Base-by-base conservation (phyloP, 2,113 vertebrate species). In the Rhadina sibilatrix region DNA sequence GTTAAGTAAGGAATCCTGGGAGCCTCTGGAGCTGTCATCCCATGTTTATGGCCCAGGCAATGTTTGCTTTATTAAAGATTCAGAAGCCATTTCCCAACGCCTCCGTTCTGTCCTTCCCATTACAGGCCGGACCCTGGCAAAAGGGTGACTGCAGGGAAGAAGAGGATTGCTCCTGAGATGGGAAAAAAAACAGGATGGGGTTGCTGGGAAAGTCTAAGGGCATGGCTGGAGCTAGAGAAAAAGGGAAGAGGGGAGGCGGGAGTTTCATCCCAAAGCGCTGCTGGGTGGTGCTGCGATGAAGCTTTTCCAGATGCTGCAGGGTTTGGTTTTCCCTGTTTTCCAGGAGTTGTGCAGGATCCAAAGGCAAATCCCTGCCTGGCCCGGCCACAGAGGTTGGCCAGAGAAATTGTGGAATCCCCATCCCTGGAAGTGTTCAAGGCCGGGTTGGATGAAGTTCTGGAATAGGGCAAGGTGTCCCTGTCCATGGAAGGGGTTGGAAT, bases 31-130 rank as follows among this genome's bases (percentile, higher is more conserved):
- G 96, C 95, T 96, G 96, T 97, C 97, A 97, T 94, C 87, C 37
- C 49, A 95, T 95, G 95, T 98, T 98, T 98, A 97, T 97, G 94
- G 95, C 87, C 93, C 93, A 87, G 74, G 95, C 97, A 85, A 97
- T 68, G 91, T 96, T 97, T 83, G 95, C 96, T 97, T 97, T 96
- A 97, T 98, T 97, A 97, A 97, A 97, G 95, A 97, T 97, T 97
- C 97, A 97, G 77, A 42, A 97, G 91, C 94, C 96, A 97, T 97
- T 97, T 97, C 95, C n/a, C 30, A 90, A 91, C 1, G 33, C 77
- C 90, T 96, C 60, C 21, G 64, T 63, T 87, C 87, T 79, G 89
- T 86, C 86, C 94, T 94, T 83, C 95, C 97, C 97, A 97, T 97
- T 96, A 97, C 14, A 93, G 91, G 33, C 49, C 0, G 4, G 83